phyloP scores from a whole-genome alignment of 2,888 invertebrate genomes.

The Camponotus fellah region DNA sequence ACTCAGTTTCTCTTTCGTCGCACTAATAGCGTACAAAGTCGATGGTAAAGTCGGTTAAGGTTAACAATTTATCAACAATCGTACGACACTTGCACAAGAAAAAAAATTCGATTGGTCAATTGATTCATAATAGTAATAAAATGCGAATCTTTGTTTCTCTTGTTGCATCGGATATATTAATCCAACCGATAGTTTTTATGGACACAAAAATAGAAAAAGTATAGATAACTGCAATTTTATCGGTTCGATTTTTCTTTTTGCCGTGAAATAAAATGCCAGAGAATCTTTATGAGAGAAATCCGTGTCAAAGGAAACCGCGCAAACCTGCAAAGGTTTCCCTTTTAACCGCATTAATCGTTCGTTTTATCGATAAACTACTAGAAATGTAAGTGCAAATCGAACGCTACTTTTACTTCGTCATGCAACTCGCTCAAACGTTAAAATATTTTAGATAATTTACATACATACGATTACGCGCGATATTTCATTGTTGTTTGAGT shows the following conservation, averaged over 20 bases:
- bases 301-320: not conserved
- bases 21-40: not conserved
- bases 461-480: not conserved
- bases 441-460: constrained; percentile 12
- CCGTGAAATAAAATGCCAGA: not conserved
- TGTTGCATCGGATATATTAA: not conserved
- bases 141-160: not conserved
- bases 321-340: not conserved
- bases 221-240: constrained; percentile 17
- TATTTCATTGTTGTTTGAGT: not conserved
- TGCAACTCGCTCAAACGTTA: not conserved
- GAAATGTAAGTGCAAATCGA: not conserved
- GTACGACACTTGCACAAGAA: not conserved
- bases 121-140: not conserved
- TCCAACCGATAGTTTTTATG: not conserved
- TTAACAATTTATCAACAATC: constrained; percentile 27
- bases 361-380: not conserved
- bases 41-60: constrained; percentile 32
- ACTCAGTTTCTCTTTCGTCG: constrained; percentile 17
- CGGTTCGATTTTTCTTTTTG: not conserved
- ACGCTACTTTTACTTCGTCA: not conserved
- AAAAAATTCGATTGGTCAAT: constrained; percentile 20
- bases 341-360: not conserved
- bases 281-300: not conserved
- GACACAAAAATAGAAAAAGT: not conserved